Evolutionary conservation across 2,888 invertebrate genomes (phyloP).

Genomic region (Griposia aprilina): DNA sequence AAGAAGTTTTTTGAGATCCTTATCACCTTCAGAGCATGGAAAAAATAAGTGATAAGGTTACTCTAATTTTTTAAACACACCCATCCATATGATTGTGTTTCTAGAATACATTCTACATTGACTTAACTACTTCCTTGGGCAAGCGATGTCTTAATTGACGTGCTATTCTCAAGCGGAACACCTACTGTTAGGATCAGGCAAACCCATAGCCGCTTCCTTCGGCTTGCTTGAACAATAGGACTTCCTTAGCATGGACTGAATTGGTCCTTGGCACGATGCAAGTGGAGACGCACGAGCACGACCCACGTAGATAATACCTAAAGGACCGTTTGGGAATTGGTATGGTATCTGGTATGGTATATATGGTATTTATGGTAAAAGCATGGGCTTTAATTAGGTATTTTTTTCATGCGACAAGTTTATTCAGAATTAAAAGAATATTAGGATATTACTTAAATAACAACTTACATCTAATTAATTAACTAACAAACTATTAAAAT

Average conservation of each 20-base stretch:
- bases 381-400: no score
- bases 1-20: background rate
- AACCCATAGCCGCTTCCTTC: constrained; percentile 31
- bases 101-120: background rate
- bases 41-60: no score
- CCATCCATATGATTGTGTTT: background rate
- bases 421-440: no score
- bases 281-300: background rate
- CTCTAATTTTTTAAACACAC: background rate
- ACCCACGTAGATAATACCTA: no score
- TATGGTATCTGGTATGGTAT: no score
- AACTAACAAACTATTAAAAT: no score
- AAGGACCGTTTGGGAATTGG: background rate
- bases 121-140: background rate
- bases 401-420: no score
- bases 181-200: background rate
- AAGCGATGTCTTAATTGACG: background rate
- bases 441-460: no score
- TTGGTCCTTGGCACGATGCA: constrained; percentile 5
- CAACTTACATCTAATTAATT: no score
- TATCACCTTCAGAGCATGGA: background rate
- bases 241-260: constrained; percentile 15
- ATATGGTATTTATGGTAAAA: no score
- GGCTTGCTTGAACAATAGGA: constrained; percentile 28
- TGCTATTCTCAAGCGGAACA: background rate